Percentiles rank a stretch among this genome's conserved stretches.
These are phyloP conservation scores for Sisor rabdophorus DNA, from an alignment of 2,113 vertebrate species.

Conservation along the genomic window DNA sequence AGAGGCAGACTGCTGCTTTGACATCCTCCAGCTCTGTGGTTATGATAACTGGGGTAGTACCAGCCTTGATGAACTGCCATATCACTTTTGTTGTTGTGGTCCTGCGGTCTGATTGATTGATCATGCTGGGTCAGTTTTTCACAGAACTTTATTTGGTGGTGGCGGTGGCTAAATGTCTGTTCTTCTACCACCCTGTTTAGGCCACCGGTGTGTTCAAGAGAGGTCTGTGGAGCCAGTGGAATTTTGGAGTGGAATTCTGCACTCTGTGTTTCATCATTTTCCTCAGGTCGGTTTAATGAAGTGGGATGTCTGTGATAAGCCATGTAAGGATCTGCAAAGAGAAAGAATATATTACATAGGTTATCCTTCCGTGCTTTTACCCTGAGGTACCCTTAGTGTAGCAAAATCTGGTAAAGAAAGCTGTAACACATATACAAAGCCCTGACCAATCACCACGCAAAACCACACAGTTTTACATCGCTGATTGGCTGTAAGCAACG, in stretches of 20 bases:
- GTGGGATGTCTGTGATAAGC: not conserved
- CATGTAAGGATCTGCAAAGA: constrained; percentile 11
- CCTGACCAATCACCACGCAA: too few relatives aligned
- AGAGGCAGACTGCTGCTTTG: constrained; percentile 48
- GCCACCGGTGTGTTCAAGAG: not conserved
- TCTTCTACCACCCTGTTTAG: not conserved
- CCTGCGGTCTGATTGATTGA: constrained; percentile 2
- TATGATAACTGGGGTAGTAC: constrained; percentile 28
- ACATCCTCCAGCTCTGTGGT: not conserved
- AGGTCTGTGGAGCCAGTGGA: not conserved
- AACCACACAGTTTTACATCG: too few relatives aligned
- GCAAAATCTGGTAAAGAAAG: too few relatives aligned
- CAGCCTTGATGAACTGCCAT: not conserved
- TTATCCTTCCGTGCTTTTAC: not conserved
- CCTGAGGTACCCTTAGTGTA: too few relatives aligned
- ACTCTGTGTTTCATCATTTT: constrained; percentile 49
- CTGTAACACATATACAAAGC: too few relatives aligned
- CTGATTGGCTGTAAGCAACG: too few relatives aligned
- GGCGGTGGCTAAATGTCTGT: not conserved
- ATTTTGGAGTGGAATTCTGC: constrained; percentile 25
- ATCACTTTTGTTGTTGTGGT: not conserved
- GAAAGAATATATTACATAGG: not conserved
- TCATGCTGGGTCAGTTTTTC: not conserved
- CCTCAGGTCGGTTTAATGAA: constrained; percentile 46
- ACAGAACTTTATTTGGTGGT: not conserved